Base-by-base conservation (phyloP, 2,113 vertebrate species). In the Oryzias curvinotus region DNA sequence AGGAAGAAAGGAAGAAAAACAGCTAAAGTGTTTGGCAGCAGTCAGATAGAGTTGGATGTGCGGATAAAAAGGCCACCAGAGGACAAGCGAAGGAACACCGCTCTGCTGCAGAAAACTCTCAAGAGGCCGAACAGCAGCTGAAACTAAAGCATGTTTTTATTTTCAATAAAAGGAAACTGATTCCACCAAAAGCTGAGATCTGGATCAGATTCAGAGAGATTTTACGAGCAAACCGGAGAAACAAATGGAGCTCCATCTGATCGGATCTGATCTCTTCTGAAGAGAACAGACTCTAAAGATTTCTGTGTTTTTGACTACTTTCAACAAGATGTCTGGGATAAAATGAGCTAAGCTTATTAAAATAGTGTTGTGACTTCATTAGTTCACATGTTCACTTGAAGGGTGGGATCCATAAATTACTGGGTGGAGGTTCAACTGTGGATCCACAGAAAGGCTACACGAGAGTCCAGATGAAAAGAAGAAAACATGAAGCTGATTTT, bases 41-140 rank as follows among this genome's bases (percentile, higher is more conserved):
- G 18, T 21, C 47, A 52, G 23, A 48, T 26, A 42, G 45, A 67
- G 30, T 47, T 45, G 65, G 28, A 62, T 4, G 14, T 53, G 30
- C 53, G 43, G 48, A 50, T 7, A 13, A 59, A 36, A 65, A 69
- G 57, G 52, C 30, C 77, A 55, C 7, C n/a, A 36, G 62, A 75
- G 69, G 69, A 74, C 54, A 15, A 48, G 36, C 60, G 54, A 21
- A 18, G 21, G 6, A 18, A 2, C 17, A 6, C 28, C 25, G 19
- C 0, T 0, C 30, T 13, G 16, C 0, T 43, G 36, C 44, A 16
- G 16, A n/a, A 47, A 36, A 36, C 36, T n/a, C 45, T 47, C 45
- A 16, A 47, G n/a, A 18, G 8, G 7, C 10, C 36, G 10, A 12
- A 36, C 2, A 36, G 36, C 36, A 36, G 36, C 36, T 36, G 36